Evolutionary conservation across 2,888 invertebrate genomes (phyloP).

Genomic region (Oscheius sp.): DNA sequence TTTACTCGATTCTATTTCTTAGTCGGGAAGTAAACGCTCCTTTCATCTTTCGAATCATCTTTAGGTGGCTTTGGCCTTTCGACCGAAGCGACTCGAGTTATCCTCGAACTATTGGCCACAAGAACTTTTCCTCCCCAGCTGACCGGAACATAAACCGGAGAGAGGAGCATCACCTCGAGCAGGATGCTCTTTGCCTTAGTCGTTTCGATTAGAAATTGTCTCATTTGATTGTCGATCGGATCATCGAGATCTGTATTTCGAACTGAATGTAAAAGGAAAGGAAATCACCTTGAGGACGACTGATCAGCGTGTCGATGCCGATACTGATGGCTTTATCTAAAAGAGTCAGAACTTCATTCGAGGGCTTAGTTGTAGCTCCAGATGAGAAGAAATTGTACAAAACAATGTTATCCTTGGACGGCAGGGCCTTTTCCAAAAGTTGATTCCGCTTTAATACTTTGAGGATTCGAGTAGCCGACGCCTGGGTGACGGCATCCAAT

Average conservation of each 20-base stretch:
- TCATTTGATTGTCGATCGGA: slow-evolving; percentile 15
- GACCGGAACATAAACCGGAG: not conserved
- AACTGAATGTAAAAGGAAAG: no score
- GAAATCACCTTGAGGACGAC: slow-evolving; percentile 16
- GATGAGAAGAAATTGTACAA: not conserved
- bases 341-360: slow-evolving; percentile 13
- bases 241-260: slow-evolving; percentile 23
- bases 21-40: no score
- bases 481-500: not conserved
- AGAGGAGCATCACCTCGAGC: not conserved
- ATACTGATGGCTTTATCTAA: slow-evolving; percentile 10
- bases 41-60: no score
- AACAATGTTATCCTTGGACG: not conserved
- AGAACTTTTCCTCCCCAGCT: slow-evolving; percentile 8
- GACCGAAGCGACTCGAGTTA: no score
- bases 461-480: slow-evolving; percentile 7
- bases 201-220: not conserved
- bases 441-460: slow-evolving; percentile 19
- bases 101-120: no score
- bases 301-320: slow-evolving; percentile 8
- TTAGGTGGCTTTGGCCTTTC: no score
- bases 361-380: not conserved
- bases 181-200: not conserved
- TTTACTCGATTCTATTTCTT: no score
- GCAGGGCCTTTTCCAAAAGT: slow-evolving; percentile 13